Conservation (phyloP, 2,113 vertebrate species). For the Noturus placidus region DNA sequence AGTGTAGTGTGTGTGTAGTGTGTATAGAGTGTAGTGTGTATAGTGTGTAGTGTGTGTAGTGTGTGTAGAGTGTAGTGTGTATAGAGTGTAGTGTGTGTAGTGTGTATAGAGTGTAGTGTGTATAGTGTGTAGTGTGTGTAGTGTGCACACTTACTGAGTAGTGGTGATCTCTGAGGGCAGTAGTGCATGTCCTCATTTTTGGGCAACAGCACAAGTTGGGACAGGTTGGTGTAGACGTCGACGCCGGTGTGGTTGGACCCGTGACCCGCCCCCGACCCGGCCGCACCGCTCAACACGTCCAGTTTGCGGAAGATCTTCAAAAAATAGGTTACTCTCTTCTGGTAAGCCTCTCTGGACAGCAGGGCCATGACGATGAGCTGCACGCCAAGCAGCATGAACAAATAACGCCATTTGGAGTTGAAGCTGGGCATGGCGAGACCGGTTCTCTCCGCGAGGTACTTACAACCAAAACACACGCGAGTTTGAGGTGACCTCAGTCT, state of each 20-base stretch:
- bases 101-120: no score
- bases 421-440: constrained; percentile 58
- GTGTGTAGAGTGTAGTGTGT: no score
- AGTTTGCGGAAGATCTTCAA: constrained; percentile 73
- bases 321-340: constrained; percentile 73
- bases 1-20: background rate
- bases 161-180: constrained; percentile 74
- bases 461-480: background rate
- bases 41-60: background rate
- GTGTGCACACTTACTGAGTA: constrained; percentile 66
- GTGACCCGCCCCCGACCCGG: background rate
- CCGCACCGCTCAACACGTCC: constrained; percentile 9
- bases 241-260: constrained; percentile 60
- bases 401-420: constrained; percentile 74
- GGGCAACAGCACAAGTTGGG: constrained; percentile 55
- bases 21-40: background rate
- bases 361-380: constrained; percentile 79
- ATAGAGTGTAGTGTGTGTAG: background rate
- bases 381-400: constrained; percentile 75
- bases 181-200: constrained; percentile 64
- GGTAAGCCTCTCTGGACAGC: constrained; percentile 74
- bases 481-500: background rate
- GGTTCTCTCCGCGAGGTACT: background rate
- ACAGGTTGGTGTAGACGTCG: constrained; percentile 76
- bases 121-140: background rate